Percentiles rank a stretch among this genome's conserved stretches.
Evolutionary conservation across 2,797 vertebrate species (phyloP).

Genomic region (Rhynchotus rufescens): DNA sequence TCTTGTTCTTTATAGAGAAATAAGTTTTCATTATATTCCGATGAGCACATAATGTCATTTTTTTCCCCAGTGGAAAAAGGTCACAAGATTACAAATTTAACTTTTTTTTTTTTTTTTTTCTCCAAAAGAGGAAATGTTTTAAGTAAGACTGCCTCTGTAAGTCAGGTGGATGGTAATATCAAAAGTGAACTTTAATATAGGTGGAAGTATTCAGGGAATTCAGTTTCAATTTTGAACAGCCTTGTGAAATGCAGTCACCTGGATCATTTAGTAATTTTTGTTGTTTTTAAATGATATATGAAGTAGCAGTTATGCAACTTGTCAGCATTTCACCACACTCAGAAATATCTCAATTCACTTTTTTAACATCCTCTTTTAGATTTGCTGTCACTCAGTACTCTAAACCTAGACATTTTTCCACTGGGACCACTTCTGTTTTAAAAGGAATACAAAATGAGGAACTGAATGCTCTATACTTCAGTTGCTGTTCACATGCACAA

Average conservation of each 20-base stretch:
- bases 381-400: not conserved
- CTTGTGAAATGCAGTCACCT: not conserved
- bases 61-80: not conserved
- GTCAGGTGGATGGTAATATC: not conserved
- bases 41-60: not conserved
- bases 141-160: not conserved
- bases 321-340: rapidly evolving
- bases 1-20: rapidly evolving
- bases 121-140: not conserved
- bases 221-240: not conserved
- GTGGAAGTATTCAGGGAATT: not conserved
- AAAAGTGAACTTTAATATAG: not conserved
- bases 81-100: not conserved
- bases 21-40: not conserved
- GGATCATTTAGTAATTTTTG: not conserved
- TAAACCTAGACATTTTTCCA: rapidly evolving
- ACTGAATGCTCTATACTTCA: not conserved
- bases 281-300: not conserved
- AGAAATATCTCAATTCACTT: not conserved
- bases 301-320: not conserved
- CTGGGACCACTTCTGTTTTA: slow-evolving; percentile 36
- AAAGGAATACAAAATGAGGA: not conserved
- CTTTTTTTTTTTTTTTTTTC: rapidly evolving
- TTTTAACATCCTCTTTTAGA: slow-evolving; percentile 30
- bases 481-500: not conserved